phyloP scores from a whole-genome alignment of 2,888 invertebrate species.

The Notodonta ziczac region DNA sequence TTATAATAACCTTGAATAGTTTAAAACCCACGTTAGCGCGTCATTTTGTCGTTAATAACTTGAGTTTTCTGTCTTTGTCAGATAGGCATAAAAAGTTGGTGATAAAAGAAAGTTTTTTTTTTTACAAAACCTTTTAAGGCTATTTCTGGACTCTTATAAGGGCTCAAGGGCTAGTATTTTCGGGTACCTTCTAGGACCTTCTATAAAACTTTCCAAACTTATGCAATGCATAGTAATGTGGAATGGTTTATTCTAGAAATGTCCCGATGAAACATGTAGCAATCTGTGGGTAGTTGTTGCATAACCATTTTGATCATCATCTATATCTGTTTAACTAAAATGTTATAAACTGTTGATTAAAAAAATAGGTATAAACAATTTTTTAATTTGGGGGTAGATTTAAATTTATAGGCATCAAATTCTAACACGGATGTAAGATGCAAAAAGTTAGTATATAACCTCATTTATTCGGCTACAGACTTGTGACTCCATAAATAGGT shows the following conservation, averaged over 20 bases:
- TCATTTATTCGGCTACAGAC: too few species aligned
- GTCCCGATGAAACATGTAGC: background rate
- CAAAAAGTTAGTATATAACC: too few species aligned
- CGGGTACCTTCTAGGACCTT: background rate
- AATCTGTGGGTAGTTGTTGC: background rate
- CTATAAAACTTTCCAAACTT: background rate
- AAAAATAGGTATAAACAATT: too few species aligned
- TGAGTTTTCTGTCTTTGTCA: background rate
- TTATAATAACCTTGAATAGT: conserved; percentile 4
- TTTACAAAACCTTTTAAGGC: too few species aligned
- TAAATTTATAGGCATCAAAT: too few species aligned
- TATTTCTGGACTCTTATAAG: background rate
- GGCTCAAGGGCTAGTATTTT: background rate
- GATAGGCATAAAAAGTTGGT: background rate
- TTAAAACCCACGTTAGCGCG: background rate
- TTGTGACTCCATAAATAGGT: too few species aligned
- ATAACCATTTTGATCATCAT: background rate
- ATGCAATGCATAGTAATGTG: background rate
- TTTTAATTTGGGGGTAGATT: too few species aligned
- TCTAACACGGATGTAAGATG: too few species aligned
- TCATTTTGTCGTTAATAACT: background rate
- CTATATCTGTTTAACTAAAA: background rate
- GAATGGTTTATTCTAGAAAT: background rate
- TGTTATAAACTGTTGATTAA: background rate
- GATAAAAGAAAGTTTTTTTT: background rate